Conservation (phyloP, 2,797 vertebrate species). For the Nannoperca obscura region DNA sequence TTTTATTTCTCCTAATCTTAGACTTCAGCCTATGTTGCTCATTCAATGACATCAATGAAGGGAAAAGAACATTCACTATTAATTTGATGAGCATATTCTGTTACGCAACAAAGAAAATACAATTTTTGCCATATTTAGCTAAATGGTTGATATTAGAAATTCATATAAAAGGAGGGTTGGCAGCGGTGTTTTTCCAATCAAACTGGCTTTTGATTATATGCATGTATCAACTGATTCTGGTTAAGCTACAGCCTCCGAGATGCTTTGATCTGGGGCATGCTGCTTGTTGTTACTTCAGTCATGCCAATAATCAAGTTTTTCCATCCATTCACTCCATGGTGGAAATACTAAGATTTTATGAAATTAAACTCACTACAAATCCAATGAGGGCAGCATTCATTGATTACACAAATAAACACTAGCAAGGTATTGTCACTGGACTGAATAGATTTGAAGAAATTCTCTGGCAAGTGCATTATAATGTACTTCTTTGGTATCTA, state of each 20-base stretch:
- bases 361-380: constrained; percentile 34
- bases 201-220: constrained; percentile 19
- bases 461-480: constrained; percentile 8
- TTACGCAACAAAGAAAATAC: background rate
- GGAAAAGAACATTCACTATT: background rate
- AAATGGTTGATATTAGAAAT: background rate
- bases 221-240: constrained; percentile 57
- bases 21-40: background rate
- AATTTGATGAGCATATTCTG: constrained; percentile 6
- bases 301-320: constrained; percentile 41
- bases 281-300: constrained; percentile 54
- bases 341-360: constrained; percentile 34
- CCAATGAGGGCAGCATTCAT: constrained; percentile 17
- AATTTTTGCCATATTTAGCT: background rate
- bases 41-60: constrained; percentile 3
- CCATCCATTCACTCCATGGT: constrained; percentile 29
- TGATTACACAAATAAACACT: constrained; percentile 25
- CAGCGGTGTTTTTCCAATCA: constrained; percentile 18
- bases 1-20: background rate
- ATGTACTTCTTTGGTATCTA: background rate
- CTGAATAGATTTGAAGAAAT: constrained; percentile 7
- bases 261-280: constrained; percentile 48
- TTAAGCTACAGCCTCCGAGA: constrained; percentile 37
- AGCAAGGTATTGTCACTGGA: constrained; percentile 6
- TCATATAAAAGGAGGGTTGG: background rate